A percentile compares a stretch with the other conserved stretches of the same genome.
Conservation (phyloP, 2,888 invertebrate genomes). For the Rhingia campestris region DNA sequence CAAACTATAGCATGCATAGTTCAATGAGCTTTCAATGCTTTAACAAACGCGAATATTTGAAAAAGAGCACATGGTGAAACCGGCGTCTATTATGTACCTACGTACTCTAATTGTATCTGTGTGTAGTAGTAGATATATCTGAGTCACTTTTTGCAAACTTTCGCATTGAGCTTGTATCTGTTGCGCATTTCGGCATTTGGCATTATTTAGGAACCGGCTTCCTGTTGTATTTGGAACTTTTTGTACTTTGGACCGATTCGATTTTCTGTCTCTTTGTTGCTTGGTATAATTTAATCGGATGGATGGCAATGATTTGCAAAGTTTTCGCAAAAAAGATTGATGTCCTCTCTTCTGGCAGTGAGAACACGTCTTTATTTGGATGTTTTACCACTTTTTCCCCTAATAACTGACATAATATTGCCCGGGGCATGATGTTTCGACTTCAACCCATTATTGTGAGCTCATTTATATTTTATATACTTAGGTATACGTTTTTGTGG, state of each 20-base stretch:
- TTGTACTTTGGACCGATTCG: not conserved
- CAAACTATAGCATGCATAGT: no score
- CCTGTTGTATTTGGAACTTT: not conserved
- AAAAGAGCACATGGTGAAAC: no score
- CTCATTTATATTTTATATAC: not conserved
- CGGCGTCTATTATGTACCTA: constrained; percentile 1
- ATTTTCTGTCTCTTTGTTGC: not conserved
- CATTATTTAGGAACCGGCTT: not conserved
- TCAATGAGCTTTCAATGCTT: no score
- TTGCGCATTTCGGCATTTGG: not conserved
- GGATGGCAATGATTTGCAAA: not conserved
- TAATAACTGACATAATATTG: not conserved
- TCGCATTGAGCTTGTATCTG: not conserved
- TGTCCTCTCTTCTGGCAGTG: not conserved
- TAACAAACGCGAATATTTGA: no score
- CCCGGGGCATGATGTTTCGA: constrained; percentile 3
- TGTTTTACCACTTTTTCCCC: not conserved
- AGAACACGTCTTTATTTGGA: constrained; percentile 18
- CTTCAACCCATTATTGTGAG: not conserved
- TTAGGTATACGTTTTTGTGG: not conserved
- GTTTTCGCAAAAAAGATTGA: not conserved
- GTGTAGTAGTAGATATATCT: not conserved
- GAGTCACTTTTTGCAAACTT: not conserved
- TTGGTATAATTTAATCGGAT: not conserved
- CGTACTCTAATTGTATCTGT: not conserved